These are phyloP conservation scores for Salvelinus fontinalis DNA, from an alignment of 2,113 vertebrate species.

Conservation along the genomic window DNA sequence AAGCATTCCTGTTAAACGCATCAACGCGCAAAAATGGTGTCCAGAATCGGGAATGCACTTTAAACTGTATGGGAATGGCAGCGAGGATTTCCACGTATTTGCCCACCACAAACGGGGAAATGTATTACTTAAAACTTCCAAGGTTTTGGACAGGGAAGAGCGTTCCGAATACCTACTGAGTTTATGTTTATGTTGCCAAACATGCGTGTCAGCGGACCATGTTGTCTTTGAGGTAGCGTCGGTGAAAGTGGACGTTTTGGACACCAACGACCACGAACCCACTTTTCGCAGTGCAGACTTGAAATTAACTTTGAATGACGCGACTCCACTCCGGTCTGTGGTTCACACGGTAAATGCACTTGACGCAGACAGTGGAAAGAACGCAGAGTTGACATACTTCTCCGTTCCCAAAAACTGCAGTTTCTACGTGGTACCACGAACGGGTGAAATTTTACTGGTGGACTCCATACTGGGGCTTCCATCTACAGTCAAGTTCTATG, in stretches of 20 bases:
- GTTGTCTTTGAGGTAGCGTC: conserved; percentile 68
- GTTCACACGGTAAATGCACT: conserved; percentile 75
- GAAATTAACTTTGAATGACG: conserved; percentile 79
- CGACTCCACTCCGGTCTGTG: conserved; percentile 76
- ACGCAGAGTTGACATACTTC: conserved; percentile 81
- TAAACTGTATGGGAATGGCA: conserved; percentile 79
- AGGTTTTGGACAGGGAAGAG: conserved; percentile 79
- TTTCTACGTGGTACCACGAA: conserved; percentile 87
- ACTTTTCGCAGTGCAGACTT: conserved; percentile 65
- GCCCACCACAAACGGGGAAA: conserved; percentile 80
- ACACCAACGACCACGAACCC: conserved; percentile 84
- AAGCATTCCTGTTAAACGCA: conserved; percentile 78
- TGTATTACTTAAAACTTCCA: conserved; percentile 77
- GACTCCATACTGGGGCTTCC: conserved; percentile 81
- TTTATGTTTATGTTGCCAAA: conserved; percentile 76
- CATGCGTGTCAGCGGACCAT: conserved; percentile 55
- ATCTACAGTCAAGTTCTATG: conserved; percentile 66
- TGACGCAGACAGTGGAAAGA: conserved; percentile 81
- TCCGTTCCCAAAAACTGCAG: conserved; percentile 75
- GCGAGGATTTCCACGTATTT: conserved; percentile 77
- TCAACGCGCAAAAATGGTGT: conserved; percentile 81
- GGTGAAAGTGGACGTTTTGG: conserved; percentile 81
- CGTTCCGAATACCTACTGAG: conserved; percentile 75
- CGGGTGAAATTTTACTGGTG: conserved; percentile 82
- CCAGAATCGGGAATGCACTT: conserved; percentile 73